Conservation (phyloP, 2,113 vertebrate genomes). For the Microtus montanus region DNA sequence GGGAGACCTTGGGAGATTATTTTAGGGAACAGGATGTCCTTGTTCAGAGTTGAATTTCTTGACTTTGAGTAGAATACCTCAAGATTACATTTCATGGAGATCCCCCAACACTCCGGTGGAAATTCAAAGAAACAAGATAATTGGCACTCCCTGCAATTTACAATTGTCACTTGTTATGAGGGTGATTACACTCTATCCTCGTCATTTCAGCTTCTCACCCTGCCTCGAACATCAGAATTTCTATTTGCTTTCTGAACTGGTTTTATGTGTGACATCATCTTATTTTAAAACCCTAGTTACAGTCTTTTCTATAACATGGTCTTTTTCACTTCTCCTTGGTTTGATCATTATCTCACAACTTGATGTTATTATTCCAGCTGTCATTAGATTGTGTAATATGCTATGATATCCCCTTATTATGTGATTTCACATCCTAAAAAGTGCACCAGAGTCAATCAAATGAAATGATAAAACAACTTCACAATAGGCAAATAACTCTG, state of each 20-base stretch:
- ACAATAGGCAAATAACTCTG: slow-evolving; percentile 56
- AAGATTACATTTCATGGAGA: slow-evolving; percentile 53
- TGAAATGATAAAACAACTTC: slow-evolving; percentile 57
- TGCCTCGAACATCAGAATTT: slow-evolving; percentile 49
- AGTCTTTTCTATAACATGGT: background rate
- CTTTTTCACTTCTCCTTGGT: slow-evolving; percentile 47
- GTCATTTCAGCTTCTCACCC: background rate
- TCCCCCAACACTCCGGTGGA: background rate
- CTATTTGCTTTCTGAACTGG: slow-evolving; percentile 49
- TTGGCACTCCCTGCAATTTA: slow-evolving; percentile 47
- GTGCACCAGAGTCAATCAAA: slow-evolving; percentile 64
- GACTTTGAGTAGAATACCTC: slow-evolving; percentile 33
- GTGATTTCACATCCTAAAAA: slow-evolving; percentile 65
- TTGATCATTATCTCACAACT: slow-evolving; percentile 49
- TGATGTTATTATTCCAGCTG: slow-evolving; percentile 62
- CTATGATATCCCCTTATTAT: slow-evolving; percentile 53
- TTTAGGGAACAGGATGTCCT: slow-evolving; percentile 8
- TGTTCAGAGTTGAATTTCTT: slow-evolving; percentile 32
- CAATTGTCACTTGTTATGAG: slow-evolving; percentile 56
- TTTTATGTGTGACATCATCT: slow-evolving; percentile 15
- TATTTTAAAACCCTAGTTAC: slow-evolving; percentile 39
- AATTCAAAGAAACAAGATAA: slow-evolving; percentile 70
- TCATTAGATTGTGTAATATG: slow-evolving; percentile 55
- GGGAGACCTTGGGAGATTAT: slow-evolving; percentile 8
- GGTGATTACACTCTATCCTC: slow-evolving; percentile 51